These are phyloP conservation scores for Tillus elongatus DNA, from an alignment of 2,888 invertebrate genomes.

Conservation along the genomic window DNA sequence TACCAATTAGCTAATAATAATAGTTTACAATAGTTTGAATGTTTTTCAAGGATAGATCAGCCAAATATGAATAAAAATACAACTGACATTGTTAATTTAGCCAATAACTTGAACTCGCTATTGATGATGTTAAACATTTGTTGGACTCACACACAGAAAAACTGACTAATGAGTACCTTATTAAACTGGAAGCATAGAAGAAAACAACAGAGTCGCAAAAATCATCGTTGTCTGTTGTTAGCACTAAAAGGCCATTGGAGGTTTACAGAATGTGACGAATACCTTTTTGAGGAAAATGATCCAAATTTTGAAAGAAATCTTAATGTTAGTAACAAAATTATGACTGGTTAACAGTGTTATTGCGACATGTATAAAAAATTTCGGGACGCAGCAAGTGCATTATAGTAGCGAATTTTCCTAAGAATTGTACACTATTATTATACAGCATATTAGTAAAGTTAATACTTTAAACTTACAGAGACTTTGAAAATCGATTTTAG, in stretches of 20 bases:
- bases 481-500: too few relatives aligned
- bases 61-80: too few relatives aligned
- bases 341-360: neutral
- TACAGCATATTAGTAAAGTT: too few relatives aligned
- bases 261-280: neutral
- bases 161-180: constrained; percentile 7
- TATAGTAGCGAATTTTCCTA: too few relatives aligned
- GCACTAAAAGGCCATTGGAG: constrained; percentile 4
- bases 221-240: constrained; percentile 5
- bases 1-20: too few relatives aligned
- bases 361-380: neutral
- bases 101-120: too few relatives aligned
- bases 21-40: too few relatives aligned
- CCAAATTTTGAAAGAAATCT: neutral
- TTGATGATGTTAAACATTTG: constrained; percentile 1
- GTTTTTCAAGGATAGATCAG: too few relatives aligned
- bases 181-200: constrained; percentile 4
- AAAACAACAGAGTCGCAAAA: constrained; percentile 3
- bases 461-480: too few relatives aligned
- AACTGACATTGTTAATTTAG: too few relatives aligned
- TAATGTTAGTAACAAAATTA: constrained; percentile 1
- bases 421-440: too few relatives aligned
- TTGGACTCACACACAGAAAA: constrained; percentile 4
- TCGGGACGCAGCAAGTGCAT: too few relatives aligned
- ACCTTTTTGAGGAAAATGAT: constrained; percentile 2